Conservation (phyloP, 2,888 invertebrate species). For the Agrypnus murinus region DNA sequence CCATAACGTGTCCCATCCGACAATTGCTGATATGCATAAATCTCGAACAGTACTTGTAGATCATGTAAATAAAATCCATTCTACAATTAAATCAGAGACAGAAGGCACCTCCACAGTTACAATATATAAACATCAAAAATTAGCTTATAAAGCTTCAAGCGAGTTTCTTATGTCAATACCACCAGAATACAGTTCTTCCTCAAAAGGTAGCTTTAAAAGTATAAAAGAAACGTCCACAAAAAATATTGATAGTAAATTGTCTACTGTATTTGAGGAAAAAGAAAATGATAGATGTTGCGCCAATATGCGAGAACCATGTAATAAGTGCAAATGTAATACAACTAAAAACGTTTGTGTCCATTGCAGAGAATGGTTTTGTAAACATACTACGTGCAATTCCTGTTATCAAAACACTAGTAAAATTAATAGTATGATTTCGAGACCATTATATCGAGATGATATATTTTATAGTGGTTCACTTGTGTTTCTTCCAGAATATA, state of each 20-base stretch:
- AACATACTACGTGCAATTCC: not conserved
- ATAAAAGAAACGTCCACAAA: constrained; percentile 16
- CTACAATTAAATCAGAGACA: not conserved
- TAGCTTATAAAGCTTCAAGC: constrained; percentile 32
- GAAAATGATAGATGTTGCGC: not conserved
- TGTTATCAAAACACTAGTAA: constrained; percentile 1
- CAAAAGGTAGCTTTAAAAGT: constrained; percentile 22
- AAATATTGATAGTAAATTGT: constrained; percentile 26
- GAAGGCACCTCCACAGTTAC: constrained; percentile 43
- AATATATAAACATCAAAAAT: constrained; percentile 34
- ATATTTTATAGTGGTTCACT: constrained; percentile 91
- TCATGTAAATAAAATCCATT: not conserved
- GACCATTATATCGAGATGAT: constrained; percentile 90
- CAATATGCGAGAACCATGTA: not conserved
- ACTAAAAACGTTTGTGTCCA: not conserved
- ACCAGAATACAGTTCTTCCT: not conserved
- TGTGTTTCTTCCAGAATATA: constrained; percentile 85
- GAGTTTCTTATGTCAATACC: constrained; percentile 37
- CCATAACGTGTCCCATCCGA: constrained; percentile 65
- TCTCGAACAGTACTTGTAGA: constrained; percentile 5
- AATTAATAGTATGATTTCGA: constrained; percentile 58
- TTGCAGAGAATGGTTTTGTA: not conserved
- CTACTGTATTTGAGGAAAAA: constrained; percentile 41
- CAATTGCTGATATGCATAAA: constrained; percentile 31
- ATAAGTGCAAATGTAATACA: not conserved